Percentiles rank a stretch among this genome's conserved stretches.
Conservation (phyloP, 2,113 vertebrate genomes). For the Vireo altiloquus region DNA sequence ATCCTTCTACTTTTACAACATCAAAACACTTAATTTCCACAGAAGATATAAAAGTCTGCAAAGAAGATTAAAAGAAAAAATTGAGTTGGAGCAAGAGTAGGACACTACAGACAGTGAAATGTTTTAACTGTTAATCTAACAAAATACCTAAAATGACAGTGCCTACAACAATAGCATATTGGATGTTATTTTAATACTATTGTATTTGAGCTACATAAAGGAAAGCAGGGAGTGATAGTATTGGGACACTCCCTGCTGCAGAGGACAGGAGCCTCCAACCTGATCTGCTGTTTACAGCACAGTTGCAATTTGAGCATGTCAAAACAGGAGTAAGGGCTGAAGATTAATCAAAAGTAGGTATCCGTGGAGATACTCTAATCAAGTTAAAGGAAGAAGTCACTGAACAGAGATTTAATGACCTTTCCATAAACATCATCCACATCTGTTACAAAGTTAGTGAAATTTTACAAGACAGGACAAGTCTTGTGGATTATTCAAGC, state of each 20-base stretch:
- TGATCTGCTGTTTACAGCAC: neutral
- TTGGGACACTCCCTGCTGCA: neutral
- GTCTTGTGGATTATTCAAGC: neutral
- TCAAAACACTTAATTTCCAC: slow-evolving; percentile 65
- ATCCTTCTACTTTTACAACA: slow-evolving; percentile 58
- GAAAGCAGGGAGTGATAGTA: neutral
- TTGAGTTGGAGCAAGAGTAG: neutral
- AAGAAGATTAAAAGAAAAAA: neutral
- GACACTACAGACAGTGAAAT: neutral
- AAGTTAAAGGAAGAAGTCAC: neutral
- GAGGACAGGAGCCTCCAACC: neutral
- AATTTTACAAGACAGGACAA: neutral
- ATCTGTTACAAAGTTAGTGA: neutral
- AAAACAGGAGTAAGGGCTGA: neutral
- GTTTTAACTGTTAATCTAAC: neutral
- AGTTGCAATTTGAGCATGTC: neutral
- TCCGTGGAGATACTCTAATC: neutral
- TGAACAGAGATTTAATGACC: neutral
- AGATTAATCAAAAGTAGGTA: neutral
- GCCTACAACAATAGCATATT: neutral
- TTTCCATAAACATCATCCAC: neutral
- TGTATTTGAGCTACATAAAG: neutral
- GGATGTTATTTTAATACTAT: neutral
- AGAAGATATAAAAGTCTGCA: slow-evolving; percentile 28
- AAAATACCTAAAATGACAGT: neutral